A percentile compares a stretch with the other conserved stretches of the same genome.
Conservation (phyloP, 2,888 invertebrate genomes). For the Automeris io region DNA sequence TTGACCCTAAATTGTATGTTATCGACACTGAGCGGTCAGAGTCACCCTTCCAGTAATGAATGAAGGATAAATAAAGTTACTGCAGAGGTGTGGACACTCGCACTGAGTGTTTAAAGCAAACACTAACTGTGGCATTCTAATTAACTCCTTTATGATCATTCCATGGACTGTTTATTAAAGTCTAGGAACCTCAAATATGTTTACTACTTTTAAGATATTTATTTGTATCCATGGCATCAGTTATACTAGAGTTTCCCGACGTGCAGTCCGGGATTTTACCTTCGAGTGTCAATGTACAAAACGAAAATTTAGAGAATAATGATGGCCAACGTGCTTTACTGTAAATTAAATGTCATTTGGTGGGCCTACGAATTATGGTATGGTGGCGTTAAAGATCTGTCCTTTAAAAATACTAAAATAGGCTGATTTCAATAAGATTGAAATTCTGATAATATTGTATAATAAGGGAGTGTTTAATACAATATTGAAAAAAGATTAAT, state of each 20-base stretch:
- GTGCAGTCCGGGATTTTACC: no score
- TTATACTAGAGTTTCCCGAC: no score
- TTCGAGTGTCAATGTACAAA: no score
- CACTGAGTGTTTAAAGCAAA: conserved; percentile 49
- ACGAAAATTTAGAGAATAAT: conserved; percentile 6
- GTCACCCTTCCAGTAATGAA: conserved; percentile 52
- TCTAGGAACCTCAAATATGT: background rate
- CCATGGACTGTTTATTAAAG: conserved; percentile 31
- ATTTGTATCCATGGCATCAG: background rate
- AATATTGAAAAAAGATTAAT: no score
- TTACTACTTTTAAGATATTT: background rate
- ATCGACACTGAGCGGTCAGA: conserved; percentile 52
- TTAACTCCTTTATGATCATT: conserved; percentile 41
- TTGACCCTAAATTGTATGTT: conserved; percentile 25
- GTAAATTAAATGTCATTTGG: no score
- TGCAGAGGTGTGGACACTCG: conserved; percentile 52
- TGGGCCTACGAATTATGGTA: no score
- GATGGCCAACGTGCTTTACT: no score
- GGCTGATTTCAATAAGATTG: no score
- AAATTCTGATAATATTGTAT: no score
- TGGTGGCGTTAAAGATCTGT: no score
- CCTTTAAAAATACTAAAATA: no score
- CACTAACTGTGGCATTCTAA: conserved; percentile 48
- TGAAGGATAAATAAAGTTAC: conserved; percentile 51
- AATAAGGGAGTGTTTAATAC: no score